phyloP scores from a whole-genome alignment of 2,113 vertebrate species.

The Myodes glareolus region DNA sequence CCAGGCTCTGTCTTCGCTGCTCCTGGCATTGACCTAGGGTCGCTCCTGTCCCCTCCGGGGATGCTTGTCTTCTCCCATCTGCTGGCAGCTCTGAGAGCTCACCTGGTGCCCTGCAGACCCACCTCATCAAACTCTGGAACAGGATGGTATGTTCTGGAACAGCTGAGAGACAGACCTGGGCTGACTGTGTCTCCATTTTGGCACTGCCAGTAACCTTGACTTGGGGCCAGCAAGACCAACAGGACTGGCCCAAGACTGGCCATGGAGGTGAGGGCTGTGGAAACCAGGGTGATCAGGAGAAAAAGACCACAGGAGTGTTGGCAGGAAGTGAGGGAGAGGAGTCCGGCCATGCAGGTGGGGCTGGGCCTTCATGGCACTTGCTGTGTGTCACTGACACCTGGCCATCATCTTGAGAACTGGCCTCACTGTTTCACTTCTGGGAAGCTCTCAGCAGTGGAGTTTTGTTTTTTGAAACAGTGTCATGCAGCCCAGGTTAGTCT shows the following conservation, averaged over 20 bases:
- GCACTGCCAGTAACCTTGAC: background rate
- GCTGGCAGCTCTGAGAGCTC: background rate
- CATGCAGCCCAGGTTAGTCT: background rate
- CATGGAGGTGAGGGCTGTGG: fast-evolving
- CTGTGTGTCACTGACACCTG: background rate
- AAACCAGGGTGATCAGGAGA: background rate
- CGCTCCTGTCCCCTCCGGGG: background rate
- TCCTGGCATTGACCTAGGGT: background rate
- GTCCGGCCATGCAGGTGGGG: background rate
- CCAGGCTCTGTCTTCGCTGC: background rate
- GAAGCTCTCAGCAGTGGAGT: background rate
- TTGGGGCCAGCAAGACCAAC: too few relatives aligned
- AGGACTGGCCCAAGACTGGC: background rate
- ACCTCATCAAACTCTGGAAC: background rate
- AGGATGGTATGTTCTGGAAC: background rate
- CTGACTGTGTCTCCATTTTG: background rate
- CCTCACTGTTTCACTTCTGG: background rate
- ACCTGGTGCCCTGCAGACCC: background rate
- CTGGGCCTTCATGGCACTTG: background rate
- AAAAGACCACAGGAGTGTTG: background rate
- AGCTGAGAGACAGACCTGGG: background rate
- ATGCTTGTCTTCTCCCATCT: background rate
- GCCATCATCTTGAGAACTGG: background rate
- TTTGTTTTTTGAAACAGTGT: background rate
- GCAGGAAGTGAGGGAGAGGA: background rate